phyloP scores from a whole-genome alignment of 2,113 vertebrate genomes.

The Ciconia stormi region DNA sequence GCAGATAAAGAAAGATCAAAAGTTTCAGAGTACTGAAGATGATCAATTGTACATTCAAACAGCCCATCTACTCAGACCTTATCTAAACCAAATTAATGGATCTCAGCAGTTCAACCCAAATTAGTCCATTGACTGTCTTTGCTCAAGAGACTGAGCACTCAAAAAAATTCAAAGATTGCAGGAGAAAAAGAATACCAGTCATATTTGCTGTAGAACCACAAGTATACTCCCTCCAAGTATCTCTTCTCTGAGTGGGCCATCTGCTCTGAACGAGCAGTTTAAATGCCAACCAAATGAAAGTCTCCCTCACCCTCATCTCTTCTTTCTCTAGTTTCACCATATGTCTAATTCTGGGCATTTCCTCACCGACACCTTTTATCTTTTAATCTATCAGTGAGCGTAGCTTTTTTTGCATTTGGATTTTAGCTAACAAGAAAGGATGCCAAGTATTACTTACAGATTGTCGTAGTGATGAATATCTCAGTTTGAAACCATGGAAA shows the following conservation, averaged over 20 bases:
- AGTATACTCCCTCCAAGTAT: not conserved
- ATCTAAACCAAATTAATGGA: not conserved
- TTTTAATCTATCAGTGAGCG: not conserved
- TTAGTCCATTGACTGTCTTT: not conserved
- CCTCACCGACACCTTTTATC: not conserved
- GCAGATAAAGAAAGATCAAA: not conserved
- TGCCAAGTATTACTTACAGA: accelerated
- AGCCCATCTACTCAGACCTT: not conserved
- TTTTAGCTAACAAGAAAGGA: not conserved
- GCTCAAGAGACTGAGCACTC: not conserved
- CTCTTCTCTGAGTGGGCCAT: not conserved
- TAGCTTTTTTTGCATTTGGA: not conserved
- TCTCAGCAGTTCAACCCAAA: not conserved
- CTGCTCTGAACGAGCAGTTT: not conserved
- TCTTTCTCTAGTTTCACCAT: not conserved
- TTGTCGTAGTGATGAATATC: not conserved
- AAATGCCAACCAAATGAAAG: not conserved
- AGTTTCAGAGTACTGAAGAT: not conserved
- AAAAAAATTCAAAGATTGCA: not conserved
- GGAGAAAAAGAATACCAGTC: not conserved
- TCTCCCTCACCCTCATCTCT: not conserved
- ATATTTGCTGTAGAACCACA: not conserved
- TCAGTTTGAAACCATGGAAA: not conserved
- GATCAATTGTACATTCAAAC: not conserved
- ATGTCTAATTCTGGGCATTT: not conserved